Percentiles rank a stretch among this genome's conserved stretches.
These are phyloP conservation scores for Leptinotarsa undecemlineata DNA, from an alignment of 1,140 invertebrate genomes.

Conservation along the genomic window DNA sequence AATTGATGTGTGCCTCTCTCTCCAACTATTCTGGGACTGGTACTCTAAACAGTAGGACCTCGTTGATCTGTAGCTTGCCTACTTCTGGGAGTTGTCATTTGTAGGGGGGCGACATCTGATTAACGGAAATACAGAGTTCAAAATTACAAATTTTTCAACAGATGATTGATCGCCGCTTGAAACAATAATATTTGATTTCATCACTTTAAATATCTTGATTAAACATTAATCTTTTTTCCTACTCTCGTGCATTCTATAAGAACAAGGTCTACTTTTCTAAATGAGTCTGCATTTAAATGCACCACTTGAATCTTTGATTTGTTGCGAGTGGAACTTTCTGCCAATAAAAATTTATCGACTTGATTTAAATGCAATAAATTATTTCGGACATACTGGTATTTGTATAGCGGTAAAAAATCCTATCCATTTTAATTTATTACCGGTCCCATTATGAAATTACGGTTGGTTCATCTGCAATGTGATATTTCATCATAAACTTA, in stretches of 20 bases:
- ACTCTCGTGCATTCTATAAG: neutral
- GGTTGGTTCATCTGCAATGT: neutral
- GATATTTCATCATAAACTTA: neutral
- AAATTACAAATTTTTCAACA: neutral
- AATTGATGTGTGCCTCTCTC: too few relatives aligned
- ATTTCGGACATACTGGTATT: neutral
- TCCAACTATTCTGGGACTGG: too few relatives aligned
- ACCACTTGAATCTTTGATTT: neutral
- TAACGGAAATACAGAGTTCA: neutral
- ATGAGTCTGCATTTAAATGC: neutral
- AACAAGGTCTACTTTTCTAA: neutral
- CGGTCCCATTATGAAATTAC: neutral
- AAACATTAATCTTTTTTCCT: neutral
- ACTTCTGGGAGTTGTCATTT: too few relatives aligned
- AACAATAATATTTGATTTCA: neutral
- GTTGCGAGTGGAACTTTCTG: neutral
- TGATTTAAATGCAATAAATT: constrained; percentile 5
- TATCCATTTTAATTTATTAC: neutral
- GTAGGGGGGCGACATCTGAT: neutral
- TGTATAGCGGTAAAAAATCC: neutral
- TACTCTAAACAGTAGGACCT: too few relatives aligned
- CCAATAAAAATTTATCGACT: neutral
- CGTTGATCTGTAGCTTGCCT: too few relatives aligned
- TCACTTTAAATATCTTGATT: neutral
- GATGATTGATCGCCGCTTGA: neutral